Evolutionary conservation across 2,113 vertebrate genomes (phyloP).

Genomic region (Globicephala melas): DNA sequence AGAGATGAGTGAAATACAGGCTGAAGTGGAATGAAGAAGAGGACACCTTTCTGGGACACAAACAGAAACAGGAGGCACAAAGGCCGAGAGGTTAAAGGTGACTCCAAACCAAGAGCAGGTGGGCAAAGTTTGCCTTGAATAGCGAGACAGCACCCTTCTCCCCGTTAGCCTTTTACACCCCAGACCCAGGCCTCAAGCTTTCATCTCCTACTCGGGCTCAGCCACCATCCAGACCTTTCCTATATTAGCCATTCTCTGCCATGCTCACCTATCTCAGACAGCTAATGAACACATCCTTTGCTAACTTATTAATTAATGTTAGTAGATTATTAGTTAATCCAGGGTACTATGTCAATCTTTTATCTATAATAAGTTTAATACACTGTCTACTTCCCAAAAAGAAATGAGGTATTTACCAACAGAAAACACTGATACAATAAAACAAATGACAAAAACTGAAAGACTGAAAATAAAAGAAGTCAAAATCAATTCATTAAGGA

Average conservation of each 20-base stretch:
- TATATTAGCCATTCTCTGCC: neutral
- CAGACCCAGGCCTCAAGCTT: neutral
- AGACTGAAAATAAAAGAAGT: neutral
- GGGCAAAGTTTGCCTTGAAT: neutral
- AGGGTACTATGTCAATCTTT: neutral
- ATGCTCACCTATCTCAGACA: neutral
- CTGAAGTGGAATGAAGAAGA: neutral
- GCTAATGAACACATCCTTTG: neutral
- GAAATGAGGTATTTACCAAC: neutral
- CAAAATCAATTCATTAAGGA: neutral
- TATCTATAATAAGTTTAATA: neutral
- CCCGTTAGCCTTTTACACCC: neutral
- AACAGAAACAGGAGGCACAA: neutral
- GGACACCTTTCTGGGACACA: neutral
- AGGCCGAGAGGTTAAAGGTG: neutral
- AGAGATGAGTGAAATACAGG: neutral
- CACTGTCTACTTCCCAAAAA: neutral
- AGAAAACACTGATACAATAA: neutral
- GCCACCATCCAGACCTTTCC: neutral
- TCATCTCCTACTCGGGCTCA: neutral
- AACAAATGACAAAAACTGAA: neutral
- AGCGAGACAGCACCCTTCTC: neutral
- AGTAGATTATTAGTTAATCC: neutral
- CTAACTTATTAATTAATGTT: neutral
- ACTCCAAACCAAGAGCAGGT: neutral